Conservation (phyloP, 2,113 vertebrate genomes). For the Colinus virginianus region DNA sequence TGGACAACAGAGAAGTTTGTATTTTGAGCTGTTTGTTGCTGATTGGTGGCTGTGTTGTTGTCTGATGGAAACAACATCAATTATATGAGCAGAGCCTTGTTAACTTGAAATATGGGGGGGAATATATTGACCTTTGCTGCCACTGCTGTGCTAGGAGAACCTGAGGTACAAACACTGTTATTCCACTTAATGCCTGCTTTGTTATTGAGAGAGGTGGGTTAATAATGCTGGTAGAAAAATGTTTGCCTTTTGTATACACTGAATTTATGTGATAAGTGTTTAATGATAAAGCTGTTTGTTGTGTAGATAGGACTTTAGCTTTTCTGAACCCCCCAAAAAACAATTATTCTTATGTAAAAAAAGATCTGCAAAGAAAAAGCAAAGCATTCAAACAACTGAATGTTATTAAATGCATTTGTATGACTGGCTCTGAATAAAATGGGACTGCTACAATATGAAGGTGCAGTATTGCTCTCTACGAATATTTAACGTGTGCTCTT, state of each 20-base stretch:
- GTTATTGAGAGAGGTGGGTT: not conserved
- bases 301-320: not conserved
- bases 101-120: not conserved
- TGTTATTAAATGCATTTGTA: not conserved
- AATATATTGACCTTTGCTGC: not conserved
- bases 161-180: not conserved
- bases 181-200: not conserved
- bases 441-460: not conserved
- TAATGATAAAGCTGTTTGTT: not conserved
- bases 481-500: conserved; percentile 34
- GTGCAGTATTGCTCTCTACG: not conserved
- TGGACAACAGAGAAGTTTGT: not conserved
- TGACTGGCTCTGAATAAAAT: not conserved
- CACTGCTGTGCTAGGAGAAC: not conserved
- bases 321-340: not conserved
- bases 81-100: not conserved
- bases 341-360: not conserved
- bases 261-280: not conserved
- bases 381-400: not conserved
- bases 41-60: not conserved
- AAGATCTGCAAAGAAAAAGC: not conserved
- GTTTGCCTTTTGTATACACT: not conserved
- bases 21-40: not conserved
- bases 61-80: not conserved
- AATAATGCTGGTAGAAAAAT: not conserved